Evolutionary conservation across 2,888 invertebrate genomes (phyloP), one percentile per base, ranked within the genome.

Genomic region (Tethea ocularis): DNA sequence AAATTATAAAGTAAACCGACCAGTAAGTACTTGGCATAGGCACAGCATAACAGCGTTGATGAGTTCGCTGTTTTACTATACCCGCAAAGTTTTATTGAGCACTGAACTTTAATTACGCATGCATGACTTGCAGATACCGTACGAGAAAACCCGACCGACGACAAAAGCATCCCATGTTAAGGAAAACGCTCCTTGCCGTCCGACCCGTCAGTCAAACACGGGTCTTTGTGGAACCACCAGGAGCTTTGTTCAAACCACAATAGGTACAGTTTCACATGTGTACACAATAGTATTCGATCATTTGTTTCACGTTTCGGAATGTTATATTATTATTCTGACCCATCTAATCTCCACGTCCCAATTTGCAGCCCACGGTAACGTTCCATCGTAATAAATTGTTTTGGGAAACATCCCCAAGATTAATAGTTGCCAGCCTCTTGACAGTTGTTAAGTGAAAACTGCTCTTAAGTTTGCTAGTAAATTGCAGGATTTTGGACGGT

Each of bases 341-440:
- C 82, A 74, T 72, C 77, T 87, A 86, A 88, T 85, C 85, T 82
- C 68, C 77, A 71, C 77, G 82, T 82, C 78, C 80, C 79, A 84
- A 87, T 87, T 88, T 80, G 78, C 80, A 77, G 75, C 78, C 77
- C 70, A 75, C 74, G 78, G 81, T 75, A 78, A 72, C 77, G 80
- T 79, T 76, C 80, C 77, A 78, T 75, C 80, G 85, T 87, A 82
- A 89, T 89, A 89, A 90, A 91, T 91, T 87, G 91, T 89, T 89
- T 88, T 72, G 84, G 84, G 84, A 78, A 86, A 80, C 87, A 84
- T 86, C 84, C 76, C 71, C 72, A 88, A 90, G 91, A 91, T 91
- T 90, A 89, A 91, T 91, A 86, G 90, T 84, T 79, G 65, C 64
- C 61, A 66, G 77, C 75, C 76, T 74, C 83, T 83, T 80, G 87